Evolutionary conservation across 2,113 vertebrate genomes (phyloP), one percentile per base, ranked within the genome.

Genomic region (Percina caprodes): DNA sequence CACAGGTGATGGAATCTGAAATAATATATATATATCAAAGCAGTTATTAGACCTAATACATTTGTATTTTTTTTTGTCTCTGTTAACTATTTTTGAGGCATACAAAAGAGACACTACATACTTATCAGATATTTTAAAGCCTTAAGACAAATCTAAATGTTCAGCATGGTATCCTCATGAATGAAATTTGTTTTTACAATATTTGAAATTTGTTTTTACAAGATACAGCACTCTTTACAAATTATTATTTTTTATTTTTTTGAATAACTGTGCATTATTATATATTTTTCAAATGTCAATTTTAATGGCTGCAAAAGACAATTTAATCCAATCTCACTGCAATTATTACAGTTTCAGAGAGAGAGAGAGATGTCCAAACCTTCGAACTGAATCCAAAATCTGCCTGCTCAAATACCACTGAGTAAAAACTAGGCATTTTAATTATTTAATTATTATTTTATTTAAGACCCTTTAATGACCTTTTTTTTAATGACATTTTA

Each of bases 1-100:
- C 9, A 84, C 93, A 95, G 18, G 77, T 85, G 69, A 91, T 51
- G 30, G 93, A 91, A 86, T 95, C 94, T 95, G 83, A 4, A 80
- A 91, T 52, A 15, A 3, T 9, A 67, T 2, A 39, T 35, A 30
- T 3, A 35, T 35, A 54, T 67, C 18, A 6, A 78, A 62, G 16
- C 39, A 30, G 15, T 19, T n/a, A 3, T 77, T 11, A 72, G 2
- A 65, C 10, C 39, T 42, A 66, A 6, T 16, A 14, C 6, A 18
- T 11, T 8, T 11, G 1, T 39, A 39, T 9, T 42, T 7, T 21
- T 18, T 42, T 33, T 69, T 35, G 39, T 33, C 0, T 46, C 4
- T 15, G 1, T 26, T 23, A 0, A 1, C n/a, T n/a, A 1, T 15
- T 54, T n/a, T 4, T 2, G 1, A 2, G 30, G 12, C 0, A 26